Evolutionary conservation across 23 tunicate genomes (phyloP), one percentile per base, ranked within the genome.

Genomic region (Ciona savignyi): DNA sequence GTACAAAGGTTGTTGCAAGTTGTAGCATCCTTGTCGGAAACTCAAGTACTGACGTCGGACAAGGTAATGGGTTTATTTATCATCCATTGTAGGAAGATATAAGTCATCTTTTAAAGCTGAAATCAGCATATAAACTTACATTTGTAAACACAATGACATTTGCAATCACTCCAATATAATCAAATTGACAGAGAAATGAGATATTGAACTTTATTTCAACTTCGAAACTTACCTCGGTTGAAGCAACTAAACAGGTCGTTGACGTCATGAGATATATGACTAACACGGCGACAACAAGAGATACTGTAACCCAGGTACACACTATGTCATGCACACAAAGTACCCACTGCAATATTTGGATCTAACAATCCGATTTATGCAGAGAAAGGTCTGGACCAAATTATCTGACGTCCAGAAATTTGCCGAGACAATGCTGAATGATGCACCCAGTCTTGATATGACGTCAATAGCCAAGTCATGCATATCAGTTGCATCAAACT

Each of bases 241-340:
- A 11, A 63, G 15, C 67, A 63, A 25, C 28, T 4, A 63, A 63
- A 25, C 67, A 63, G 22, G 22, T 63, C 67, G 28, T 25, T 22
- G 67, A 63, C 67, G 67, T 63, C 67, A 63, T 63, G 26, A 63
- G 22, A 9, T 25, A 63, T 25, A 25, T 63, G 23, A 63, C 67
- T 22, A 25, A 22, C 4, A 25, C 4, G 22, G 6, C 67, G 28
- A 22, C 4, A 20, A 9, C 22, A 22, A 63, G 6, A 63, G 28
- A 25, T 25, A 25, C 4, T 23, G 28, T 9, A 23, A 63, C 15
- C 4, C 15, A 23, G 28, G 67, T 63, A 63, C 26, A 63, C 22
- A 22, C 15, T 25, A 63, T 63, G 4, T n/a, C n/a, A n/a, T n/a
- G n/a, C n/a, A n/a, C n/a, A n/a, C n/a, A n/a, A n/a, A n/a, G n/a